Evolutionary conservation across 2,113 vertebrate species (phyloP).

Genomic region (Pogonocichla stellata): DNA sequence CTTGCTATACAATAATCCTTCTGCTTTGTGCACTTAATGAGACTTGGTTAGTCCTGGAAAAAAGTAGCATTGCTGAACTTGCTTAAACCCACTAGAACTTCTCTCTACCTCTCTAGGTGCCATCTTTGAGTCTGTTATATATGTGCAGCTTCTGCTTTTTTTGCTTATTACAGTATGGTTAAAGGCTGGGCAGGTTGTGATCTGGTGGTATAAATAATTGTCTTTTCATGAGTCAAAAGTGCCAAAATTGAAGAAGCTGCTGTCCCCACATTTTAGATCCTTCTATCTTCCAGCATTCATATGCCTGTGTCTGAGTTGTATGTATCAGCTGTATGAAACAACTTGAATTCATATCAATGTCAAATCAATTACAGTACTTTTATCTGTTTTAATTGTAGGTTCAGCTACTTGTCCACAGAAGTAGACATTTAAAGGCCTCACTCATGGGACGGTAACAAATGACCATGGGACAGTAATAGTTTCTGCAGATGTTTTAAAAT

Average conservation of each 20-base stretch:
- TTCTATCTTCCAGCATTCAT: not conserved
- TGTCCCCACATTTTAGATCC: not conserved
- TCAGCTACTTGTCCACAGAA: not conserved
- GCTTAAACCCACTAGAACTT: not conserved
- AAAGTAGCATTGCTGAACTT: not conserved
- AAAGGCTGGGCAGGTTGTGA: not conserved
- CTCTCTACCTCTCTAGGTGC: not conserved
- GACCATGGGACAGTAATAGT: not conserved
- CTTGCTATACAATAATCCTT: not conserved
- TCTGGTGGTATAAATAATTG: not conserved
- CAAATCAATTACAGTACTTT: not conserved
- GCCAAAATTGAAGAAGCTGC: not conserved
- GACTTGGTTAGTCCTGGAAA: not conserved
- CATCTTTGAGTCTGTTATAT: not conserved
- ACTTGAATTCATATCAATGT: not conserved
- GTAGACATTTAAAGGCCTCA: not conserved
- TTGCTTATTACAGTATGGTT: not conserved
- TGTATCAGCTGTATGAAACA: not conserved
- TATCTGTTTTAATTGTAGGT: not conserved
- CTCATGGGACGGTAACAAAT: not conserved
- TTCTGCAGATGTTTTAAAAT: not conserved
- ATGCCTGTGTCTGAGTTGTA: not conserved
- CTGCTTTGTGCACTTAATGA: not conserved
- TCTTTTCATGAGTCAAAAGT: not conserved
- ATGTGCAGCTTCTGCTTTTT: not conserved